Percentiles rank a stretch among this genome's conserved stretches.
phyloP scores from a whole-genome alignment of 2,113 vertebrate genomes.

The Hippocampus zosterae region DNA sequence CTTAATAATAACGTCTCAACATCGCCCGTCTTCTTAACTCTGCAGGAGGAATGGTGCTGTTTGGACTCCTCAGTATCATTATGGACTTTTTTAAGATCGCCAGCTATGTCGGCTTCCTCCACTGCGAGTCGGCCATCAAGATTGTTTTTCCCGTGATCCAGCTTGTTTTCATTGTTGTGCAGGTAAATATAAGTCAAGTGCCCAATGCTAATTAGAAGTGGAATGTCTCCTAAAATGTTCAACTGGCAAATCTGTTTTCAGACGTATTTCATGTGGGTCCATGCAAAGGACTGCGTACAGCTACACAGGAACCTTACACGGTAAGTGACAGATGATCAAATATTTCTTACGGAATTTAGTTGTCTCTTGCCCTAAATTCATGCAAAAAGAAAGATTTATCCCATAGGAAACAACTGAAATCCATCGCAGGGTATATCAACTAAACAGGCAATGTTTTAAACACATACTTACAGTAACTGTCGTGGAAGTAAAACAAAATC shows the following conservation, averaged over 20 bases:
- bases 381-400: not conserved
- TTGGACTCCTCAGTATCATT: conserved; percentile 84
- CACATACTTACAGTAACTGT: no score
- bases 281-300: conserved; percentile 87
- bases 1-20: not conserved
- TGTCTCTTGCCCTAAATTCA: no score
- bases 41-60: conserved; percentile 85
- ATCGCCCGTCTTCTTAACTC: conserved; percentile 3
- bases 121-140: conserved; percentile 83
- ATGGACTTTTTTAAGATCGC: conserved; percentile 93
- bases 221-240: no score
- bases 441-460: not conserved
- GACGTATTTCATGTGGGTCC: conserved; percentile 91
- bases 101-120: conserved; percentile 81
- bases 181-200: conserved; percentile 69
- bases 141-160: conserved; percentile 86
- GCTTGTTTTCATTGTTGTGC: conserved; percentile 79
- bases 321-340: conserved; percentile 52
- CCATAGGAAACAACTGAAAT: no score
- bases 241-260: conserved; percentile 52
- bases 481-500: no score
- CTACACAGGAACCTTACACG: conserved; percentile 81
- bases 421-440: no score
- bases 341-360: no score
- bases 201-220: not conserved